A percentile compares a stretch with the other conserved stretches of the same genome.
Evolutionary conservation across 2,888 invertebrate species (phyloP).

Genomic region (Xestia ashworthii): DNA sequence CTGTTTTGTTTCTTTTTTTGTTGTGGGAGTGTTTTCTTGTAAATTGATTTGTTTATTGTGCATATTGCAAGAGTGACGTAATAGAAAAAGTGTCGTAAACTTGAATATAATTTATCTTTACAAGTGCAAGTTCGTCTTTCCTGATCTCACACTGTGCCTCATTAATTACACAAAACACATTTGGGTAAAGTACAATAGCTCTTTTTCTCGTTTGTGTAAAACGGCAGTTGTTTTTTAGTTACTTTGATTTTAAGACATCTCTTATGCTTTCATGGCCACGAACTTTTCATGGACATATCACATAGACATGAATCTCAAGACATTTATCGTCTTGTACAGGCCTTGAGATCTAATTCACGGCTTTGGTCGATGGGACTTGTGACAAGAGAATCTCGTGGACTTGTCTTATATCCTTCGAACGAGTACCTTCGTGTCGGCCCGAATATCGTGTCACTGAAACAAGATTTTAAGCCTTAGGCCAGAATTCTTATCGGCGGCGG

Average conservation of each 20-base stretch:
- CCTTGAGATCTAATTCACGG: background rate
- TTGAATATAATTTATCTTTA: background rate
- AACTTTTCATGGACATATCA: accelerated
- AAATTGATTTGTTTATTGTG: constrained; percentile 1
- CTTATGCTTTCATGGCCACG: background rate
- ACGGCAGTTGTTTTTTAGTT: too few relatives aligned
- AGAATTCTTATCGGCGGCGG: too few relatives aligned
- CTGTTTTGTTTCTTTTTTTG: constrained; percentile 2
- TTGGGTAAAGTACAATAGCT: background rate
- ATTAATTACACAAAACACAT: background rate
- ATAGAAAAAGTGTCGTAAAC: background rate
- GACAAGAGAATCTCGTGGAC: background rate
- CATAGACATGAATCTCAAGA: background rate
- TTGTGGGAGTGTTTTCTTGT: constrained; percentile 1
- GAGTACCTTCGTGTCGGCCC: too few relatives aligned
- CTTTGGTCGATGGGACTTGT: background rate
- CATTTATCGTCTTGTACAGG: background rate
- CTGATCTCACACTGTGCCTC: background rate
- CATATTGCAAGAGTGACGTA: background rate
- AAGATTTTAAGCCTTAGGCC: too few relatives aligned
- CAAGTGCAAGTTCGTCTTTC: background rate
- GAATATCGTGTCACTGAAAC: too few relatives aligned
- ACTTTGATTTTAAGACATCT: background rate
- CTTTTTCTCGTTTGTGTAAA: too few relatives aligned
- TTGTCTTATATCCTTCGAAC: too few relatives aligned